Evolutionary conservation across 2,797 vertebrate species (phyloP).

Genomic region (Florisuga fusca): DNA sequence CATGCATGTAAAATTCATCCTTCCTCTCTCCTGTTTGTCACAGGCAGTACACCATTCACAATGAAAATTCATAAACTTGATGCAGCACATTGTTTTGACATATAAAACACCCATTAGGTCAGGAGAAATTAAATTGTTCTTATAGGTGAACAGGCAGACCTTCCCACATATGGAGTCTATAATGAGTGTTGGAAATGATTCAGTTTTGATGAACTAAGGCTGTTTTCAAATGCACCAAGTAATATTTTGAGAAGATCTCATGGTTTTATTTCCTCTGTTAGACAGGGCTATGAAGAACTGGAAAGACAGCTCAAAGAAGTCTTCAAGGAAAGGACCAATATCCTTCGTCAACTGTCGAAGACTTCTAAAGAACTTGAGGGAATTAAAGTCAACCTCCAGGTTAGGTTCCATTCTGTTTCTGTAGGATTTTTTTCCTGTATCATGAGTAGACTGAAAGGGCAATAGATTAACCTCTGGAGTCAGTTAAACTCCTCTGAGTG

Average conservation of each 20-base stretch:
- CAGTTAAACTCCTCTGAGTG: neutral
- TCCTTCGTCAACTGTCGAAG: conserved; percentile 93
- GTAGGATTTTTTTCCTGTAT: neutral
- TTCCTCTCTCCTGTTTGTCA: neutral
- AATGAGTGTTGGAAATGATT: neutral
- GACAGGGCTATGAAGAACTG: conserved; percentile 93
- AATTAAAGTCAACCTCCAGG: conserved; percentile 96
- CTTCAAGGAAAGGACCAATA: conserved; percentile 92
- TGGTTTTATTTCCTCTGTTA: conserved; percentile 76
- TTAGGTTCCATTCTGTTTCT: conserved; percentile 64
- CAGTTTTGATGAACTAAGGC: neutral
- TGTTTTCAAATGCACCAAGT: neutral
- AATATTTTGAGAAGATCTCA: conserved; percentile 6
- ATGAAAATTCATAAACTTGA: neutral
- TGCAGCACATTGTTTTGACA: neutral
- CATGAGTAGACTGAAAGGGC: neutral
- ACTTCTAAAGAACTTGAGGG: conserved; percentile 94
- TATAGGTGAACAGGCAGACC: neutral
- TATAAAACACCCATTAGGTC: neutral
- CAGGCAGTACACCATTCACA: neutral
- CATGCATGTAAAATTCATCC: neutral
- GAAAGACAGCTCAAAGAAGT: conserved; percentile 95
- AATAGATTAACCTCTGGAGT: neutral
- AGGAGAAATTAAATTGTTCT: neutral
- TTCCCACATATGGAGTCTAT: neutral